Evolutionary conservation across 2,797 vertebrate species (phyloP).

Genomic region (Sparus aurata): DNA sequence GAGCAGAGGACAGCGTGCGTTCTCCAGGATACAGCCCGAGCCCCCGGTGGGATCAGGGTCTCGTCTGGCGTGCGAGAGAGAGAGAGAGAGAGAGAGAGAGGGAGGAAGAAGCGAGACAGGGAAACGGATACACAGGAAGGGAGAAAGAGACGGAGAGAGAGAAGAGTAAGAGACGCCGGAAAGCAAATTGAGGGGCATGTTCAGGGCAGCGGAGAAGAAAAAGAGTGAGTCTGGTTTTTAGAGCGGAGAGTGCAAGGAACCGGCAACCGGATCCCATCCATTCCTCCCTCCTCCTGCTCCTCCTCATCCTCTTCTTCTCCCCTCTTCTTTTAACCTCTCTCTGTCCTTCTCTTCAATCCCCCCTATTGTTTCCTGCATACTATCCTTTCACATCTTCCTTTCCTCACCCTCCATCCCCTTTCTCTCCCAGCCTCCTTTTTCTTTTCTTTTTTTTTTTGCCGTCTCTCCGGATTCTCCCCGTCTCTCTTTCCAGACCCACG

Average conservation of each 20-base stretch:
- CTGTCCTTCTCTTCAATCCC: slow-evolving; percentile 63
- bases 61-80: slow-evolving; percentile 58
- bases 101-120: slow-evolving; percentile 53
- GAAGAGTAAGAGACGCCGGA: slow-evolving; percentile 65
- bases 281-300: slow-evolving; percentile 53
- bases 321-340: slow-evolving; percentile 59
- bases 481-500: slow-evolving; percentile 41
- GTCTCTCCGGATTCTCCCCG: slow-evolving; percentile 53
- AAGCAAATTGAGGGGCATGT: slow-evolving; percentile 79
- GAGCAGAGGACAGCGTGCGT: slow-evolving; percentile 70
- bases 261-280: slow-evolving; percentile 69
- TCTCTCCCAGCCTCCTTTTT: slow-evolving; percentile 23
- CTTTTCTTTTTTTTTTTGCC: slow-evolving; percentile 31
- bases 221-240: slow-evolving; percentile 74
- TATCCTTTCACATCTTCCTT: slow-evolving; percentile 60
- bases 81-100: slow-evolving; percentile 2
- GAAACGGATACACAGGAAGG: slow-evolving; percentile 62
- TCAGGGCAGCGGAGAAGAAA: slow-evolving; percentile 75
- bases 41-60: slow-evolving; percentile 74
- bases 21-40: slow-evolving; percentile 71
- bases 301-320: slow-evolving; percentile 55
- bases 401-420: slow-evolving; percentile 66
- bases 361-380: slow-evolving; percentile 71
- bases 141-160: slow-evolving; percentile 48
- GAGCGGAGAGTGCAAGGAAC: slow-evolving; percentile 72